Conservation (phyloP, 1,140 invertebrate species). For the Brachionus manjavacas region DNA sequence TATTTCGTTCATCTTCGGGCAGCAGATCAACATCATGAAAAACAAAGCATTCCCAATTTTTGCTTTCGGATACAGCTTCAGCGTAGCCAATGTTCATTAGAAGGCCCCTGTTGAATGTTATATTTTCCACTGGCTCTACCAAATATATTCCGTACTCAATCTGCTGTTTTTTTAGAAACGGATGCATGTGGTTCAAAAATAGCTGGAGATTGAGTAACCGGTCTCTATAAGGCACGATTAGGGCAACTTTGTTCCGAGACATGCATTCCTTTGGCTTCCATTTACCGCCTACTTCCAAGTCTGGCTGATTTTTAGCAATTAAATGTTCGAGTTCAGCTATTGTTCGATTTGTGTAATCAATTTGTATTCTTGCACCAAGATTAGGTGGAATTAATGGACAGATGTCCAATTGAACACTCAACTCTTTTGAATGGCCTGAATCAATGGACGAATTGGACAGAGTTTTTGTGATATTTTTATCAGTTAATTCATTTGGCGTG, state of each 20-base stretch:
- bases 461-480: neutral
- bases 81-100: conserved; percentile 76
- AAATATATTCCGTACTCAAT: conserved; percentile 53
- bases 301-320: neutral
- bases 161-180: conserved; percentile 50
- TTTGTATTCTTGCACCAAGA: neutral
- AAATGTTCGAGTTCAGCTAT: neutral
- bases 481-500: neutral
- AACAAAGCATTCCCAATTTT: conserved; percentile 54
- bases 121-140: conserved; percentile 60
- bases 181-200: conserved; percentile 52
- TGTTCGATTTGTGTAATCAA: neutral
- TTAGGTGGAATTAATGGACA: conserved; percentile 25
- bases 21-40: conserved; percentile 46
- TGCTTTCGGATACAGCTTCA: conserved; percentile 63
- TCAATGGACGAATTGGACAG: neutral
- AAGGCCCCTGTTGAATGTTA: conserved; percentile 75
- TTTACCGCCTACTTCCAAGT: conserved; percentile 63
- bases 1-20: conserved; percentile 46
- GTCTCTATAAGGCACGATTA: conserved; percentile 55
- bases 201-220: conserved; percentile 56
- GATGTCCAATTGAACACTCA: neutral
- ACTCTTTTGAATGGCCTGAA: neutral
- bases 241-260: conserved; percentile 63
- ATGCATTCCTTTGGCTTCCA: conserved; percentile 70